These are phyloP conservation scores for Cyclophora albipunctata DNA, from an alignment of 2,888 invertebrate genomes.

Conservation along the genomic window DNA sequence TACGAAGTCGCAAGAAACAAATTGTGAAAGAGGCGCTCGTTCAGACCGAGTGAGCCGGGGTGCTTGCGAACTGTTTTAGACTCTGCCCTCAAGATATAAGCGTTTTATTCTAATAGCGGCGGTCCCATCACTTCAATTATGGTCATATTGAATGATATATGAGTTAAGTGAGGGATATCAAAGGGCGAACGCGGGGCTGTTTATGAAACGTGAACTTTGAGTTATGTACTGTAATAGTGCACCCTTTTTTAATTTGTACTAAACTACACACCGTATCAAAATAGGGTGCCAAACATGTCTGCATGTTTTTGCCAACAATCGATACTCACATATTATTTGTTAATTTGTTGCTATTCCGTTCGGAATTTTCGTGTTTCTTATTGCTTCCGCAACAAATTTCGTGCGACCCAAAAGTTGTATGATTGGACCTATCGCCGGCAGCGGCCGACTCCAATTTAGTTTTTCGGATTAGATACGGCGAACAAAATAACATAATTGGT, in stretches of 20 bases:
- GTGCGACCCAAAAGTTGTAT: conserved; percentile 71
- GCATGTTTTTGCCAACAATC: conserved; percentile 37
- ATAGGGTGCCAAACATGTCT: conserved; percentile 45
- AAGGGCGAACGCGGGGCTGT: conserved; percentile 66
- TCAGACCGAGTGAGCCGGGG: conserved; percentile 50
- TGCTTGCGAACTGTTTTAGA: conserved; percentile 42
- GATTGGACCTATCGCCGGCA: conserved; percentile 73
- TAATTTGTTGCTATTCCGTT: conserved; percentile 58
- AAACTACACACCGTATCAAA: conserved; percentile 63
- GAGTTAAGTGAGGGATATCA: conserved; percentile 74
- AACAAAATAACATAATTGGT: conserved; percentile 75
- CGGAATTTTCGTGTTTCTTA: conserved; percentile 71
- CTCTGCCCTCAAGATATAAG: conserved; percentile 46
- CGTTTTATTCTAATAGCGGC: conserved; percentile 46
- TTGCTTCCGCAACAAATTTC: conserved; percentile 75
- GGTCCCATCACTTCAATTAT: conserved; percentile 63
- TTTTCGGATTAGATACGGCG: conserved; percentile 75
- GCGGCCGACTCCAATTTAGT: conserved; percentile 73
- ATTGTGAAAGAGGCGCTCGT: conserved; percentile 73
- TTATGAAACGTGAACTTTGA: conserved; percentile 70
- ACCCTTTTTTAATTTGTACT: conserved; percentile 73
- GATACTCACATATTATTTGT: conserved; percentile 44
- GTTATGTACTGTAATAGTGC: conserved; percentile 60
- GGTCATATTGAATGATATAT: conserved; percentile 74
- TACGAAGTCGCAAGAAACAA: conserved; percentile 69